These are phyloP conservation scores for Xenentodon cancila DNA, from an alignment of 2,797 vertebrate species.

Conservation along the genomic window DNA sequence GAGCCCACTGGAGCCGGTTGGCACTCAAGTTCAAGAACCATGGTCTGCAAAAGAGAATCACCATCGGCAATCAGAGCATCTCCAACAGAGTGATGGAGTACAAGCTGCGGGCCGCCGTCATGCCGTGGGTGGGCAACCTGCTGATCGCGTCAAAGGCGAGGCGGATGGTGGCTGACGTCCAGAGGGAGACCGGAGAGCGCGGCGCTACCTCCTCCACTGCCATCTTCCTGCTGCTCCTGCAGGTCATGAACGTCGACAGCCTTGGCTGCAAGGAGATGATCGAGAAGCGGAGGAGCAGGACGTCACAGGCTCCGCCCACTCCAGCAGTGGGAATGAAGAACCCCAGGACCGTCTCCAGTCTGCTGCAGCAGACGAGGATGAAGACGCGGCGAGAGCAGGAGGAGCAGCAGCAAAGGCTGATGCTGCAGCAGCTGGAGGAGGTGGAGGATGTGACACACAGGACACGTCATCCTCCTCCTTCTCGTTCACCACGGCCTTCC, in stretches of 20 bases:
- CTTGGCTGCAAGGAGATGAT: conserved; percentile 87
- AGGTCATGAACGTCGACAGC: conserved; percentile 85
- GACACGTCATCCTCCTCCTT: too few species aligned
- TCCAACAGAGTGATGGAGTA: conserved; percentile 28
- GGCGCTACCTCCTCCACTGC: conserved; percentile 77
- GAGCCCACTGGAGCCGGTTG: conserved; percentile 55
- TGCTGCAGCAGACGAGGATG: conserved; percentile 77
- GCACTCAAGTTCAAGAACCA: background rate
- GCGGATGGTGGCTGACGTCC: conserved; percentile 55
- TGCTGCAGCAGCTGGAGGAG: conserved; percentile 8
- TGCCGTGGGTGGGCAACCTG: conserved; percentile 88
- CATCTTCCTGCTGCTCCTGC: conserved; percentile 85
- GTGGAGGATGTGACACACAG: background rate
- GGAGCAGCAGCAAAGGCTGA: background rate
- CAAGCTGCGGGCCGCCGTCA: conserved; percentile 81
- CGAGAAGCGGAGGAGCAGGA: conserved; percentile 53
- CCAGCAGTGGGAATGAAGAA: accelerated
- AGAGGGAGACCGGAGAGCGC: conserved; percentile 61
- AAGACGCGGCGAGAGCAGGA: conserved; percentile 13
- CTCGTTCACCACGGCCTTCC: background rate
- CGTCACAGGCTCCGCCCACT: accelerated
- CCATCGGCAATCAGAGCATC: background rate
- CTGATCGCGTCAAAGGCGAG: conserved; percentile 45
- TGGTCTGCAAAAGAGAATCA: accelerated
- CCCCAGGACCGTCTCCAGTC: conserved; percentile 18